A percentile compares a stretch with the other conserved stretches of the same genome.
phyloP scores from a whole-genome alignment of 92 coral and sea anemone genomes.

The Palythoa grandiflora region DNA sequence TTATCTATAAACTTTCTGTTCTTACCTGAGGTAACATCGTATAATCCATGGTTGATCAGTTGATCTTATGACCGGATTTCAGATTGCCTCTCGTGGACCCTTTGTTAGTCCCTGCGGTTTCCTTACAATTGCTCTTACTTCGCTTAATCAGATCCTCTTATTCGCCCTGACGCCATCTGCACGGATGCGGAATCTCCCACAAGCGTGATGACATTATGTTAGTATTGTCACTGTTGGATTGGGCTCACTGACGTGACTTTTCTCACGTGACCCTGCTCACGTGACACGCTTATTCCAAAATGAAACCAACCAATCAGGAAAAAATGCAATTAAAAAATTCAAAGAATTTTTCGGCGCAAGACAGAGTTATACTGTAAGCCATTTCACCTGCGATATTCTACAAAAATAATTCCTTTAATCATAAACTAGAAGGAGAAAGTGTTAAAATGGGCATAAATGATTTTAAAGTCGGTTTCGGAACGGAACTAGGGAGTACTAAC shows the following conservation, averaged over 20 bases:
- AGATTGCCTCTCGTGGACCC: slow-evolving; percentile 15
- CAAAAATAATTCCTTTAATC: not conserved
- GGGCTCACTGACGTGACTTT: slow-evolving; percentile 90
- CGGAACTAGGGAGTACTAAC: not conserved
- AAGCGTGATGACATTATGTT: slow-evolving; percentile 77
- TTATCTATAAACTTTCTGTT: not conserved
- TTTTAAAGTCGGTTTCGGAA: not conserved
- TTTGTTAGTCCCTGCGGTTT: not conserved
- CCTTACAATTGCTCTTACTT: not conserved
- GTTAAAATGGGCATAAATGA: not conserved
- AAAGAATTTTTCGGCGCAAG: not conserved
- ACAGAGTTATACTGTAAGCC: not conserved
- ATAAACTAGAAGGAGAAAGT: not conserved
- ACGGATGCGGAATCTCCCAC: slow-evolving; percentile 37
- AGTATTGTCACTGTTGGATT: slow-evolving; percentile 83
- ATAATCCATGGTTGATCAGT: slow-evolving; percentile 59
- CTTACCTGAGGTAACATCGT: slow-evolving; percentile 66
- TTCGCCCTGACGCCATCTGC: slow-evolving; percentile 74
- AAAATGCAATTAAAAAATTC: not conserved
- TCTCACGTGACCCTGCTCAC: not conserved
- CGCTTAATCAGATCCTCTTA: slow-evolving; percentile 5
- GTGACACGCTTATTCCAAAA: slow-evolving; percentile 22
- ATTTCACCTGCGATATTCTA: not conserved
- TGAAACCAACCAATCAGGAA: slow-evolving; percentile 67
- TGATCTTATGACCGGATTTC: slow-evolving; percentile 23